phyloP scores from a whole-genome alignment of 2,113 vertebrate species.

The Morone chrysops region DNA sequence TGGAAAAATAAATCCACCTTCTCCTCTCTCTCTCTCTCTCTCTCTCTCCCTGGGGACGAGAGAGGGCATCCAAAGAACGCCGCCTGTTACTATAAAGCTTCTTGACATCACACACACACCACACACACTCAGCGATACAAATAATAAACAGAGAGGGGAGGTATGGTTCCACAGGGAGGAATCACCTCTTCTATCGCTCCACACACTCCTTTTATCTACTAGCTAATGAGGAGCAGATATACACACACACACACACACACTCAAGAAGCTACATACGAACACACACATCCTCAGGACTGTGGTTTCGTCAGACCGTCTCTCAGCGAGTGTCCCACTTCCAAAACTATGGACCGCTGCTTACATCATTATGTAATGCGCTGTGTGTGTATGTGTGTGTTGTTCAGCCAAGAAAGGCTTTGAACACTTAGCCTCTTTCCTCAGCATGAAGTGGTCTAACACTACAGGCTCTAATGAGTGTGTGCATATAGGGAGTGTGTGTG shows the following conservation, averaged over 20 bases:
- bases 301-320: constrained; percentile 74
- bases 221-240: constrained; percentile 75
- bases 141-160: constrained; percentile 70
- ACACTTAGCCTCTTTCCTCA: constrained; percentile 64
- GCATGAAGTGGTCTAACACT: constrained; percentile 59
- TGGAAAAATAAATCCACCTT: constrained; percentile 76
- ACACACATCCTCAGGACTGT: constrained; percentile 63
- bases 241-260: constrained; percentile 35
- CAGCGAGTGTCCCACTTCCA: constrained; percentile 79
- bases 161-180: constrained; percentile 72
- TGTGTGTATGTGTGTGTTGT: constrained; percentile 47
- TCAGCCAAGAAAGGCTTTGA: constrained; percentile 66
- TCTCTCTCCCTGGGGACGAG: constrained; percentile 47
- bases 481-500: constrained; percentile 9
- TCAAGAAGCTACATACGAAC: constrained; percentile 13
- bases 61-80: constrained; percentile 71
- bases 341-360: constrained; percentile 73
- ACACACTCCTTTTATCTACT: constrained; percentile 78
- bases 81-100: constrained; percentile 72
- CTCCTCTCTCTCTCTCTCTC: constrained; percentile 38
- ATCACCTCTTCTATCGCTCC: constrained; percentile 77
- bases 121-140: constrained; percentile 57
- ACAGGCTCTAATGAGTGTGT: constrained; percentile 69
- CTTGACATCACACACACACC: constrained; percentile 59
- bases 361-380: constrained; percentile 70